These are phyloP conservation scores for Leptopilina drosophilae DNA, from an alignment of 2,888 invertebrate genomes.

Conservation along the genomic window DNA sequence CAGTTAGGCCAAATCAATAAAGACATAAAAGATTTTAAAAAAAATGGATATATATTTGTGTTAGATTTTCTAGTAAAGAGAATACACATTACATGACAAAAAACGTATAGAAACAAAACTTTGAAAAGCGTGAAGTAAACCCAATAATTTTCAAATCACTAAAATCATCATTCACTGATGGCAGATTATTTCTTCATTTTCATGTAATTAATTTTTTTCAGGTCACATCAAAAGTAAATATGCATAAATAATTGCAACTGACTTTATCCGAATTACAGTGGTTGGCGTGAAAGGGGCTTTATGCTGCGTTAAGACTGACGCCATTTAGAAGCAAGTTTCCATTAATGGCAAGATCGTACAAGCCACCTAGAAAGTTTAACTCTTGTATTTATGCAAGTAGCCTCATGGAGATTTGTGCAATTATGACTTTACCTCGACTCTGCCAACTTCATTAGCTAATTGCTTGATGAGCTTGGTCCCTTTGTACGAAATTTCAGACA, in stretches of 20 bases:
- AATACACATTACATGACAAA: too few species aligned
- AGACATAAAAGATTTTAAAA: too few species aligned
- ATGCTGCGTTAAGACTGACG: constrained; percentile 57
- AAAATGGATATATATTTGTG: too few species aligned
- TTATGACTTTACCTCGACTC: constrained; percentile 17
- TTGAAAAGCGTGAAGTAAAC: too few species aligned
- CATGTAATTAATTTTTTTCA: too few species aligned
- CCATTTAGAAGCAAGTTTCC: constrained; percentile 55
- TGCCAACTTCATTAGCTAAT: constrained; percentile 30
- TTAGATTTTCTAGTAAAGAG: too few species aligned
- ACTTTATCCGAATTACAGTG: constrained; percentile 55
- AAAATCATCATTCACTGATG: too few species aligned
- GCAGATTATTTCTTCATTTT: too few species aligned
- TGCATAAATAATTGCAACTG: constrained; percentile 41
- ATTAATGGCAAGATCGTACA: constrained; percentile 35
- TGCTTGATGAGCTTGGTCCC: constrained; percentile 32
- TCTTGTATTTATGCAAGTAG: not conserved
- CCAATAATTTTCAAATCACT: too few species aligned
- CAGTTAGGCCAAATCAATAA: too few species aligned
- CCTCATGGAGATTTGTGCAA: constrained; percentile 29
- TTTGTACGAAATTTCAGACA: constrained; percentile 18
- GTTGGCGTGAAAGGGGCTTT: constrained; percentile 65
- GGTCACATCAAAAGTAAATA: not conserved
- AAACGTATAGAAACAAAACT: too few species aligned
- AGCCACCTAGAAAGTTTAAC: constrained; percentile 29